Evolutionary conservation across 2,888 invertebrate species (phyloP).

Genomic region (Mystacides longicornis): DNA sequence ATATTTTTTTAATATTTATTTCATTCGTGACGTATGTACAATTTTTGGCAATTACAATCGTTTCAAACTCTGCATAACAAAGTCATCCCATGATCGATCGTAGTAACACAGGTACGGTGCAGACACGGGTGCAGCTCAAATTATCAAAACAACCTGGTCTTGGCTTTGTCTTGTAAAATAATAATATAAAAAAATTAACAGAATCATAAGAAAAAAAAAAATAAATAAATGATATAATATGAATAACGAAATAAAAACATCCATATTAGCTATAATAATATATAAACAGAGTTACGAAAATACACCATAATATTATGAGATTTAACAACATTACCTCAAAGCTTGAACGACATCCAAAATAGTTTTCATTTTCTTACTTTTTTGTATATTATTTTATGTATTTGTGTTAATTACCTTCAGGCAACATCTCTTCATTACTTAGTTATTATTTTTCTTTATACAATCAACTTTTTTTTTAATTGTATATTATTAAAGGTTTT

Average conservation of each 20-base stretch:
- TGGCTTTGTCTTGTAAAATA: constrained; percentile 26
- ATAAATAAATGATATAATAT: constrained; percentile 25
- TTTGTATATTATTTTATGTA: constrained; percentile 1
- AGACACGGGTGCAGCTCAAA: constrained; percentile 24
- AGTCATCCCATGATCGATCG: constrained; percentile 7
- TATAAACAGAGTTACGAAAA: constrained; percentile 26
- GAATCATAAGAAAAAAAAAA: constrained; percentile 24
- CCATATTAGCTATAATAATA: constrained; percentile 26
- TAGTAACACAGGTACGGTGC: no score
- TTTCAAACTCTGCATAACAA: no score
- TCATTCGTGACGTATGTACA: no score
- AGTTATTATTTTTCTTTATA: no score
- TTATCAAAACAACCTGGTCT: constrained; percentile 27
- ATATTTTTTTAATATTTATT: neutral
- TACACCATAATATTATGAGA: constrained; percentile 24
- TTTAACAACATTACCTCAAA: constrained; percentile 24
- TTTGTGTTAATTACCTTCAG: no score
- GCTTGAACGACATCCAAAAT: constrained; percentile 18
- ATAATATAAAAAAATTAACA: constrained; percentile 7
- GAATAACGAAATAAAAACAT: constrained; percentile 26
- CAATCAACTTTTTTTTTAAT: no score
- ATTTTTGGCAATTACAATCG: no score
- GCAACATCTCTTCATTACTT: no score
- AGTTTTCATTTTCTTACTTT: neutral
- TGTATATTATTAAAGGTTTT: no score